phyloP scores from a whole-genome alignment of 2,113 vertebrate species.

The Dendropsophus ebraccatus region DNA sequence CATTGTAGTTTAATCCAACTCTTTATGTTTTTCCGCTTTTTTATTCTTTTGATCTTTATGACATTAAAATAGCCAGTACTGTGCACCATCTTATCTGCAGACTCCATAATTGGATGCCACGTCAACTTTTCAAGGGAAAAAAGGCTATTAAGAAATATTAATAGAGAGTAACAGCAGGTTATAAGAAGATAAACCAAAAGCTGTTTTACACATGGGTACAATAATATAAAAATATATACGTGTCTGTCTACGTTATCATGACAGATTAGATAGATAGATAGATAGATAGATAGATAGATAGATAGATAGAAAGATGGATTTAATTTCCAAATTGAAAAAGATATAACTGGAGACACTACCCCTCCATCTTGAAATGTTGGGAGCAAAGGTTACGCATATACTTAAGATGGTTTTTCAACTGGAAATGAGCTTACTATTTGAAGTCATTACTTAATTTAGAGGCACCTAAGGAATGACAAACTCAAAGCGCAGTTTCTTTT shows the following conservation, averaged over 20 bases:
- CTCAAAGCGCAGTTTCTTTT: conserved; percentile 52
- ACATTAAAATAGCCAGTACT: conserved; percentile 52
- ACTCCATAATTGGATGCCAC: conserved; percentile 53
- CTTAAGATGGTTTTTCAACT: conserved; percentile 21
- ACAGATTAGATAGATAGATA: neutral
- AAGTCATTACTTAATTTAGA: conserved; percentile 53
- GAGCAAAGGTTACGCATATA: conserved; percentile 42
- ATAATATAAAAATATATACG: neutral
- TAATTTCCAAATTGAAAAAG: neutral
- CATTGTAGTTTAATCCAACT: conserved; percentile 56
- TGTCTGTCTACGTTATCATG: neutral
- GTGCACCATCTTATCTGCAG: conserved; percentile 57
- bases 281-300: conserved; percentile 2
- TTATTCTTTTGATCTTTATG: conserved; percentile 59
- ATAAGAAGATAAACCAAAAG: conserved; percentile 6
- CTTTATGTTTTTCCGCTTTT: conserved; percentile 62
- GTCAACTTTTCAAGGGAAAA: conserved; percentile 50
- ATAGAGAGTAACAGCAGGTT: conserved; percentile 20
- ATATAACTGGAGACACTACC: neutral
- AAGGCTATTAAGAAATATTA: conserved; percentile 36
- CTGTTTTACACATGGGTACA: conserved; percentile 23
- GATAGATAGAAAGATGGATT: neutral
- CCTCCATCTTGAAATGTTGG: conserved; percentile 23
- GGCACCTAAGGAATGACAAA: conserved; percentile 30
- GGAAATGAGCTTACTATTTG: conserved; percentile 34